Conservation (phyloP, 2,113 vertebrate species). For the Hystrix brachyura region DNA sequence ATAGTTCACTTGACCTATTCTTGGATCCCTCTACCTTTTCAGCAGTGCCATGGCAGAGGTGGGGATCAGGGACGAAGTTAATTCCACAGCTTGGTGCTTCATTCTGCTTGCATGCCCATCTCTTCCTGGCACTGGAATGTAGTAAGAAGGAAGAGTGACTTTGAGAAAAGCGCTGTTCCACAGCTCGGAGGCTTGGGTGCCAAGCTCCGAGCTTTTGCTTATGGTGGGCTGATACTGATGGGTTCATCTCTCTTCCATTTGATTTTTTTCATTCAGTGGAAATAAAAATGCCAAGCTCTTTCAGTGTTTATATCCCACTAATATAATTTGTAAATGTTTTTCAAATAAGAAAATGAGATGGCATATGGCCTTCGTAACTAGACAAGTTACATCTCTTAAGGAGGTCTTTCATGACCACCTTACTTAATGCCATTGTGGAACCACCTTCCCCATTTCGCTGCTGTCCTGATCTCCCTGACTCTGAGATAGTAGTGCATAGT, state of each 20-base stretch:
- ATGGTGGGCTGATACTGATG: background rate
- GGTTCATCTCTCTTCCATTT: conserved; percentile 2
- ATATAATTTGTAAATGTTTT: conserved; percentile 24
- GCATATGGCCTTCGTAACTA: background rate
- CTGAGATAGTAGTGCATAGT: background rate
- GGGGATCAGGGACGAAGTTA: background rate
- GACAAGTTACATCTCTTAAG: background rate
- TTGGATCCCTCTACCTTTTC: background rate
- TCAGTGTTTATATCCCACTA: conserved; percentile 14
- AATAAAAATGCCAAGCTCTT: conserved; percentile 13
- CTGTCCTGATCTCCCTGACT: background rate
- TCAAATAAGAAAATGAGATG: conserved; percentile 22
- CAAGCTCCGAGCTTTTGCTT: conserved; percentile 26
- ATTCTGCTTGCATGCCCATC: background rate
- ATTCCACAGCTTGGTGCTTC: background rate
- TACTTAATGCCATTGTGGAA: accelerated
- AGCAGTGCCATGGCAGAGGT: background rate
- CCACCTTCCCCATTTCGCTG: background rate
- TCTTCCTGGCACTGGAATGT: background rate
- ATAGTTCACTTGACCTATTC: background rate
- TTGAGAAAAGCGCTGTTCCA: background rate
- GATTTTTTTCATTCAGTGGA: conserved; percentile 25
- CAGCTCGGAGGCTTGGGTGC: background rate
- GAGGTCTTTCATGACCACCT: background rate
- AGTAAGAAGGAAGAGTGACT: background rate